Conservation (phyloP, 1,140 invertebrate species). For the Heliconius hewitsoni region DNA sequence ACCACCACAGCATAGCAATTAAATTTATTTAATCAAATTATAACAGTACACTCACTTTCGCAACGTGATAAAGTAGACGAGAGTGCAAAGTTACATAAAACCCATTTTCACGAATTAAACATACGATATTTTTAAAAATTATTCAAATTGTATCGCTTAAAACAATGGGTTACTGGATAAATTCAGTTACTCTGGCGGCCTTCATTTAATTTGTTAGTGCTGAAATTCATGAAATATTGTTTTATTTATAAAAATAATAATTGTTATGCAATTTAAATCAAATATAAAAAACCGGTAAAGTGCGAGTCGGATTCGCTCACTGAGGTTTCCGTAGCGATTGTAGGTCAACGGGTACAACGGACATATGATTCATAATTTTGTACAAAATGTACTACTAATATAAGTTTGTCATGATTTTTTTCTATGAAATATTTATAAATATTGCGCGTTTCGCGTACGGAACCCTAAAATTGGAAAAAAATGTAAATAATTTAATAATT, state of each 20-base stretch:
- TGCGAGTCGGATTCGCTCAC: no score
- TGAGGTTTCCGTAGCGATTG: no score
- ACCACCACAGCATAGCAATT: not conserved
- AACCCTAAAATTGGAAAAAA: no score
- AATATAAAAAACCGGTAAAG: no score
- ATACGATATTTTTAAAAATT: constrained; percentile 1
- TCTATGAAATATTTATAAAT: no score
- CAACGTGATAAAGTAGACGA: not conserved
- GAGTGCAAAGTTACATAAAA: not conserved
- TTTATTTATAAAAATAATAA: not conserved
- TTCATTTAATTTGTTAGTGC: not conserved
- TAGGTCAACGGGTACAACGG: no score
- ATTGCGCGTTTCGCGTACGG: no score
- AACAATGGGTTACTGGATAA: constrained; percentile 16
- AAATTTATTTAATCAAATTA: not conserved
- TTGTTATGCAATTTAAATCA: no score
- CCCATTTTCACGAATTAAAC: not conserved
- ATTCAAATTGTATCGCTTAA: constrained; percentile 2
- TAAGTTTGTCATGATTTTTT: no score
- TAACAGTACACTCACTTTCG: not conserved
- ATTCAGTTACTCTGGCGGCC: not conserved
- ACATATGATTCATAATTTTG: no score
- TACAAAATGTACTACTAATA: no score
- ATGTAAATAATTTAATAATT: no score
- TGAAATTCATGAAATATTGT: not conserved